Evolutionary conservation across 2,113 vertebrate species (phyloP).

Genomic region (Vombatus ursinus): DNA sequence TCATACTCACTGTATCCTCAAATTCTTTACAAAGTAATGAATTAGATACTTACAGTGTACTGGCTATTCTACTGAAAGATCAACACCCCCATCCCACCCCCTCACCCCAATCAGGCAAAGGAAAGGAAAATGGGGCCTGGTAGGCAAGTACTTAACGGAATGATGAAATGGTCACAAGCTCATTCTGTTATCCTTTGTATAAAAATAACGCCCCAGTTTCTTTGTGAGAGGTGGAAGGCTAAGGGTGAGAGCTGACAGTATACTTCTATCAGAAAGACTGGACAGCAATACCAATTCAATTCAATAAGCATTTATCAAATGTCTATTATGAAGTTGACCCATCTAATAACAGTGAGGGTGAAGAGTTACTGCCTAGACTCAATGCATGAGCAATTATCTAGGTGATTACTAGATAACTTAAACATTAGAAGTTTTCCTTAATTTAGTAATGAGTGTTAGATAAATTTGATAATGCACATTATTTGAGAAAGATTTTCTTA

Average conservation of each 20-base stretch:
- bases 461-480: neutral
- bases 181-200: constrained; percentile 46
- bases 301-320: neutral
- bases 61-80: constrained; percentile 56
- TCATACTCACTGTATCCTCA: neutral
- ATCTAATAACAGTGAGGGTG: constrained; percentile 27
- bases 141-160: constrained; percentile 57
- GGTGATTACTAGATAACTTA: constrained; percentile 41
- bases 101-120: constrained; percentile 49
- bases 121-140: constrained; percentile 55
- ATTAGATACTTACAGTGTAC: neutral
- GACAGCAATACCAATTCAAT: constrained; percentile 2
- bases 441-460: neutral
- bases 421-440: neutral
- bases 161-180: constrained; percentile 34
- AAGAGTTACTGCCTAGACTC: constrained; percentile 33
- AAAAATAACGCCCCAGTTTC: constrained; percentile 41
- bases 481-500: neutral
- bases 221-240: constrained; percentile 20
- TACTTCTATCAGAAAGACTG: constrained; percentile 1
- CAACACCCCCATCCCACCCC: neutral
- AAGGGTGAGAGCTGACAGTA: constrained; percentile 6
- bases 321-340: neutral
- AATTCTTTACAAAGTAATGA: constrained; percentile 6
- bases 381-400: constrained; percentile 19